These are phyloP conservation scores for Clarias macrocephalus DNA, from an alignment of 2,113 vertebrate genomes.

Conservation along the genomic window DNA sequence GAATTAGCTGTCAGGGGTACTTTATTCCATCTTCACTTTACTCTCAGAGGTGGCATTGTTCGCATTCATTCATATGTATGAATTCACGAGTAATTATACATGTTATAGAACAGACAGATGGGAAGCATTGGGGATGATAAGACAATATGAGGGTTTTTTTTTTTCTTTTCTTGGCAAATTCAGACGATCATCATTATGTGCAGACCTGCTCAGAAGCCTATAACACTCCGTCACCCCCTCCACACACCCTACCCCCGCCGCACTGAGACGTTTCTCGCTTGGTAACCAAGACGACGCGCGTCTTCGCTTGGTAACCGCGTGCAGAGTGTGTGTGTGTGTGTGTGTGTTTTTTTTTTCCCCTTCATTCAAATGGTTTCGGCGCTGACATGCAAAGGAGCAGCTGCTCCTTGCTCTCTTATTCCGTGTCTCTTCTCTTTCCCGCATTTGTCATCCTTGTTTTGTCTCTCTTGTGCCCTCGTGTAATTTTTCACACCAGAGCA, in stretches of 20 bases:
- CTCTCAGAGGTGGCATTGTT: constrained; percentile 1
- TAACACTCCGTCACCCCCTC: neutral
- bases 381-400: constrained; percentile 71
- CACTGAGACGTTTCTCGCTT: constrained; percentile 41
- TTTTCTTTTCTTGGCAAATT: constrained; percentile 56
- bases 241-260: neutral
- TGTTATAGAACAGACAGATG: constrained; percentile 18
- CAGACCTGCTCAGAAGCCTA: constrained; percentile 57
- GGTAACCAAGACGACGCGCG: constrained; percentile 49
- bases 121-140: neutral
- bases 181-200: constrained; percentile 62
- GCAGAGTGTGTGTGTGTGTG: constrained; percentile 30
- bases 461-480: constrained; percentile 11
- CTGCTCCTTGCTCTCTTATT: constrained; percentile 51
- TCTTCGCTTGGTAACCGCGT: constrained; percentile 31
- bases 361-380: constrained; percentile 69
- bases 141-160: constrained; percentile 36
- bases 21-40: neutral
- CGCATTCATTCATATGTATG: constrained; percentile 55
- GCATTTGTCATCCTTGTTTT: neutral
- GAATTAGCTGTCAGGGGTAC: constrained; percentile 14
- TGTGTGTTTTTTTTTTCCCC: constrained; percentile 60
- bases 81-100: constrained; percentile 22
- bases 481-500: constrained; percentile 13
- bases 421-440: neutral